Percentiles rank a stretch among this genome's conserved stretches.
These are phyloP conservation scores for Pelochelys cantorii DNA, from an alignment of 2,797 vertebrate genomes.

Conservation along the genomic window DNA sequence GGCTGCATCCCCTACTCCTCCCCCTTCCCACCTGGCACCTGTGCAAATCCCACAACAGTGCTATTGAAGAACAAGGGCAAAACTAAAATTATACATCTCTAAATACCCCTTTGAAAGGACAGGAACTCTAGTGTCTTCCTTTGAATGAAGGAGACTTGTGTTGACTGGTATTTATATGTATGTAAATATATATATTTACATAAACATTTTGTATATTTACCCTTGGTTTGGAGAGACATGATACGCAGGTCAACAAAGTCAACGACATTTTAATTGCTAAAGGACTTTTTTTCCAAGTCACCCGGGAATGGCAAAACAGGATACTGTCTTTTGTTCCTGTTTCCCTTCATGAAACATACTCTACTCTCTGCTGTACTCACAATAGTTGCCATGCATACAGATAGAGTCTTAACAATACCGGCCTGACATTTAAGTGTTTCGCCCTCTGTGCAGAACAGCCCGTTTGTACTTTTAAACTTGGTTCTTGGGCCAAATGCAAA, in stretches of 20 bases:
- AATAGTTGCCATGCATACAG: slow-evolving; percentile 83
- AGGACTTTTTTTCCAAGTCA: slow-evolving; percentile 70
- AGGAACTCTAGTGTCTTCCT: neutral
- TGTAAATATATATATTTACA: slow-evolving; percentile 53
- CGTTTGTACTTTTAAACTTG: slow-evolving; percentile 81
- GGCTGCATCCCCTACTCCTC: slow-evolving; percentile 34
- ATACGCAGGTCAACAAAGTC: slow-evolving; percentile 75
- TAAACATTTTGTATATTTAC: slow-evolving; percentile 78
- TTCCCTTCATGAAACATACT: slow-evolving; percentile 78
- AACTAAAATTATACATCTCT: slow-evolving; percentile 5
- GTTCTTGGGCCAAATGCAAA: slow-evolving; percentile 83
- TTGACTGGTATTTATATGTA: neutral
- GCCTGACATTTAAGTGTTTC: slow-evolving; percentile 85
- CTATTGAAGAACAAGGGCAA: slow-evolving; percentile 32
- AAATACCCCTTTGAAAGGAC: neutral
- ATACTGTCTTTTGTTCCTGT: slow-evolving; percentile 78
- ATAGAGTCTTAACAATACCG: slow-evolving; percentile 81
- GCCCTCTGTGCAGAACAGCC: slow-evolving; percentile 77
- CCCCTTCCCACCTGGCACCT: slow-evolving; percentile 4
- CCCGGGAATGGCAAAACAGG: slow-evolving; percentile 81
- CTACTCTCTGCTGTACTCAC: slow-evolving; percentile 77
- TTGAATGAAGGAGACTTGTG: neutral
- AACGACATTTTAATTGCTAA: slow-evolving; percentile 79
- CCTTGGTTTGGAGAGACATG: slow-evolving; percentile 60
- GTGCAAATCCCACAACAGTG: slow-evolving; percentile 45